These are phyloP conservation scores for Pangasius mekongensis DNA, from an alignment of 2,797 vertebrate species.

Conservation along the genomic window DNA sequence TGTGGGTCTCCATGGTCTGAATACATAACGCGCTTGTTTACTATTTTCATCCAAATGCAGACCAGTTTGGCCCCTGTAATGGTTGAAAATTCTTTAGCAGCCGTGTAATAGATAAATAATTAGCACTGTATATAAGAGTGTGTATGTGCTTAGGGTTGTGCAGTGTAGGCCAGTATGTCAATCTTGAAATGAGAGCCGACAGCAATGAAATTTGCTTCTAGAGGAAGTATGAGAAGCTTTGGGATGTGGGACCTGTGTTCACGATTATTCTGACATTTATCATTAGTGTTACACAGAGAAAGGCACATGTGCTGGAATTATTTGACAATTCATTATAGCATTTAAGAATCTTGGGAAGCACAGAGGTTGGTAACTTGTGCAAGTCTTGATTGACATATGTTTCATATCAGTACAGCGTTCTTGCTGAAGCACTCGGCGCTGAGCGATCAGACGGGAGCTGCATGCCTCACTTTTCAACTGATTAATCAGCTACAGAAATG, in stretches of 20 bases:
- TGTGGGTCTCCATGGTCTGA: constrained; percentile 57
- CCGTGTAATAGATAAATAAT: constrained; percentile 8
- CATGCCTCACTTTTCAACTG: constrained; percentile 59
- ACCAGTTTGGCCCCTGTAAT: neutral
- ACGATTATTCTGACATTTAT: constrained; percentile 36
- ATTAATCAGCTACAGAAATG: constrained; percentile 67
- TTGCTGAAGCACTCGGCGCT: neutral
- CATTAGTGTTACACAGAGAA: constrained; percentile 24
- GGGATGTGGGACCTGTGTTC: constrained; percentile 11
- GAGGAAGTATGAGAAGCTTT: neutral
- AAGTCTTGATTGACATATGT: constrained; percentile 67
- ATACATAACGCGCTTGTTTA: constrained; percentile 53
- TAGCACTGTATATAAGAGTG: neutral
- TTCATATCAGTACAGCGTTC: neutral
- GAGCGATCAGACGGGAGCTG: constrained; percentile 22
- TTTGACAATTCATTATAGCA: constrained; percentile 47
- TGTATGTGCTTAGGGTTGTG: neutral
- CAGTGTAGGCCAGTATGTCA: neutral
- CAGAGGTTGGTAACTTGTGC: constrained; percentile 14
- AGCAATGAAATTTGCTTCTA: constrained; percentile 18
- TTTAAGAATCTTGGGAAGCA: constrained; percentile 25
- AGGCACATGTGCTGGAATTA: constrained; percentile 41
- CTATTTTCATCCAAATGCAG: neutral
- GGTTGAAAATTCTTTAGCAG: neutral
- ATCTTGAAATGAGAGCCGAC: constrained; percentile 25